Conservation (phyloP, 2,888 invertebrate genomes). For the Patella caerulea region DNA sequence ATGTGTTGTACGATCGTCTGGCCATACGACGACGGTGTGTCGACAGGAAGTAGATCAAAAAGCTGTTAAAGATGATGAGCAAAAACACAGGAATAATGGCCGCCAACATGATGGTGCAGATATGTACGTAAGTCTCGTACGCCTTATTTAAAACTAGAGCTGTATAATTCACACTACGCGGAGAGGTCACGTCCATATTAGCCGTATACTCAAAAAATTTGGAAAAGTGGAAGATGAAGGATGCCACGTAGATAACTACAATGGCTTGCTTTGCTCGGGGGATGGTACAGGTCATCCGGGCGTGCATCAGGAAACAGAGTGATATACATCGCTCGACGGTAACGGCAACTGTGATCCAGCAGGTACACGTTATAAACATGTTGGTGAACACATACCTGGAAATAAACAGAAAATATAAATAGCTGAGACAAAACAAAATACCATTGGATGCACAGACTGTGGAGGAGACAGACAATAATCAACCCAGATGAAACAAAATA, state of each 20-base stretch:
- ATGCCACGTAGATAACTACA: constrained; percentile 39
- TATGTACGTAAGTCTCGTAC: constrained; percentile 42
- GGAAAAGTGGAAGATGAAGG: constrained; percentile 44
- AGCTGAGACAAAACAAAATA: no score
- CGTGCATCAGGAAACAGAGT: constrained; percentile 46
- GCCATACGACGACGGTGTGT: constrained; percentile 41
- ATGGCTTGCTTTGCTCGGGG: constrained; percentile 42
- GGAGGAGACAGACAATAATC: no score
- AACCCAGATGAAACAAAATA: no score
- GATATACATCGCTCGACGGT: constrained; percentile 51
- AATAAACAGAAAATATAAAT: constrained; percentile 4
- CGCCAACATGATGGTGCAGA: constrained; percentile 41
- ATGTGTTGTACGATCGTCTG: constrained; percentile 10
- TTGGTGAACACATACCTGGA: constrained; percentile 45
- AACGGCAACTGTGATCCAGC: constrained; percentile 55
- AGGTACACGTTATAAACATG: constrained; percentile 46
- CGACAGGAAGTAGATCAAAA: constrained; percentile 44
- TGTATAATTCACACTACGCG: constrained; percentile 23
- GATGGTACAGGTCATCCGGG: constrained; percentile 41
- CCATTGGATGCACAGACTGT: no score
- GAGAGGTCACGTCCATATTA: constrained; percentile 34
- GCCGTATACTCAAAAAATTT: constrained; percentile 47
- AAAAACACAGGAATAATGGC: constrained; percentile 42
- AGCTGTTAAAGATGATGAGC: constrained; percentile 43
- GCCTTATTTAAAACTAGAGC: constrained; percentile 34